phyloP scores from a whole-genome alignment of 2,113 vertebrate species.

The Xiphophorus maculatus region DNA sequence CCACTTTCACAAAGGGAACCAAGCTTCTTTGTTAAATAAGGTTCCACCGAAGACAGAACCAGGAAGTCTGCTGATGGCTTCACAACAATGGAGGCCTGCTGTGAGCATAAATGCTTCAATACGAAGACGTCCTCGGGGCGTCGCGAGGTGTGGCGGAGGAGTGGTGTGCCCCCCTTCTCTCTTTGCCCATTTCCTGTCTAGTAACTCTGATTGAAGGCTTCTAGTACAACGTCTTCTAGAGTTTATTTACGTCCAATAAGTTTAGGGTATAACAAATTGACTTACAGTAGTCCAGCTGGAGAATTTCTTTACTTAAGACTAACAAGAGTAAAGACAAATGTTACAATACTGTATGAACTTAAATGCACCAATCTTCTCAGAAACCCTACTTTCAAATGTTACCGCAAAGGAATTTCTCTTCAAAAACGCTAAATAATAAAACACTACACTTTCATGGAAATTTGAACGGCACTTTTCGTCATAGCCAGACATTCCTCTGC shows the following conservation, averaged over 20 bases:
- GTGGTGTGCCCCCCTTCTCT: no score
- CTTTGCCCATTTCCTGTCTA: no score
- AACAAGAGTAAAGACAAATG: not conserved
- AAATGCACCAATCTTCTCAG: no score
- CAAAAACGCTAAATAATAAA: not conserved
- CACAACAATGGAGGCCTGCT: not conserved
- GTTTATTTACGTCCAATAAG: not conserved
- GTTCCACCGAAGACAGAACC: not conserved
- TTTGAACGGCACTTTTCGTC: not conserved
- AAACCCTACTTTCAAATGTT: not conserved
- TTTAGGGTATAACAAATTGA: not conserved
- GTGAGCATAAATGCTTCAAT: not conserved
- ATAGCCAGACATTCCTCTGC: constrained; percentile 57
- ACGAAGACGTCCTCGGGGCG: not conserved
- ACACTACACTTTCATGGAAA: not conserved
- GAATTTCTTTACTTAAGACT: not conserved
- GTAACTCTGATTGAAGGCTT: no score
- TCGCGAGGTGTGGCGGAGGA: no score
- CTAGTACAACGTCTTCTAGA: not conserved
- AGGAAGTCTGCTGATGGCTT: not conserved
- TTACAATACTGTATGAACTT: no score
- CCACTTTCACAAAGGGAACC: no score
- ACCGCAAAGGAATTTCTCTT: not conserved
- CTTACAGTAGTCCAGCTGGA: not conserved
- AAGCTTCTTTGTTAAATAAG: not conserved